Evolutionary conservation across 2,113 vertebrate genomes (phyloP), one percentile per base, ranked within the genome.

Genomic region (Rhizomys pruinosus): DNA sequence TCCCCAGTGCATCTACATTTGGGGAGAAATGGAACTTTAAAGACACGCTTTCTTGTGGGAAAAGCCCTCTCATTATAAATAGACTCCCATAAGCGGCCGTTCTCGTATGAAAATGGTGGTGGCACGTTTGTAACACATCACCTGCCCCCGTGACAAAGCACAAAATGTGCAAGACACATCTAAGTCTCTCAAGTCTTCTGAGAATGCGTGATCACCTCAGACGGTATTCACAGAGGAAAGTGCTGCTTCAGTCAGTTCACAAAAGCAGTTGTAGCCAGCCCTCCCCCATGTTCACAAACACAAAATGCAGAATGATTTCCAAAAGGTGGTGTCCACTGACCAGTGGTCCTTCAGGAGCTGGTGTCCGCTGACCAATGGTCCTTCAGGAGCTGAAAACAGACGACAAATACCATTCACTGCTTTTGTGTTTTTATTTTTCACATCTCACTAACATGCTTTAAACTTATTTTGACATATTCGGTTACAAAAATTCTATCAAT

Each of bases 61-160:
- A 96, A 90, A 93, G 42, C 37, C 79, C 74, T 89, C 92, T 95
- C 86, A 93, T 94, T 89, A 82, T 47, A 95, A 94, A 96, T 87
- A 91, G 79, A 69, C 64, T 94, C 29, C 39, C 32, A 16, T 86
- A 96, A 95, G 89, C 95, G 92, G 68, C 69, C 93, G 93, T 96
- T 94, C 96, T 93, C 78, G 87, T 93, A 85, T 47, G 91, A 92
- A 93, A 95, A 96, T 96, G n/a, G n/a, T n/a, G 96, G 81, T 92
- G 55, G 79, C 32, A 13, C 82, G 42, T 91, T 96, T 90, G 69
- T 68, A 88, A 42, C 89, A 84, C 72, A 64, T 87, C 66, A 84
- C 84, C 85, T 94, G 76, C 90, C 84, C 91, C 22, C 64, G 72
- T 82, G 71, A 95, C 93, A 95, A 95, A 96, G 74, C 39, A 74